These are phyloP conservation scores for Eubucco bourcierii DNA, from an alignment of 2,113 vertebrate genomes.

Conservation along the genomic window DNA sequence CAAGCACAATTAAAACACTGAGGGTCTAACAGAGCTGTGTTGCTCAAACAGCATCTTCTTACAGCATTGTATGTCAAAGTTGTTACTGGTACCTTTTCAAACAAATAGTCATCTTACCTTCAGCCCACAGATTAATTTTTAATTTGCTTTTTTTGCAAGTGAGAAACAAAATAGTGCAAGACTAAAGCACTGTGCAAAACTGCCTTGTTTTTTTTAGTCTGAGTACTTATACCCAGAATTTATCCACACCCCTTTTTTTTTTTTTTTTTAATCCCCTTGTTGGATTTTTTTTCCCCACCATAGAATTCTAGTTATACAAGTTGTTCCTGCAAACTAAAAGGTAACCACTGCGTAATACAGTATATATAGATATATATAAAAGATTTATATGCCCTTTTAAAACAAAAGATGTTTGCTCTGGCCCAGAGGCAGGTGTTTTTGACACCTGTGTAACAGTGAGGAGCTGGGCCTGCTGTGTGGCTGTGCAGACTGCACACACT, in stretches of 20 bases:
- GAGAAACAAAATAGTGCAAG: constrained; percentile 95
- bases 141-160: constrained; percentile 62
- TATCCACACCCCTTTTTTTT: constrained; percentile 66
- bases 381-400: constrained; percentile 71
- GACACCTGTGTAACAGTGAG: background rate
- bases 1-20: constrained; percentile 44
- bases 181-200: constrained; percentile 95
- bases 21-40: constrained; percentile 51
- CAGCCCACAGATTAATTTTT: constrained; percentile 52
- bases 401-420: constrained; percentile 44
- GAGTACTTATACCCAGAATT: constrained; percentile 91
- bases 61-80: constrained; percentile 63
- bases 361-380: background rate
- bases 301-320: constrained; percentile 76
- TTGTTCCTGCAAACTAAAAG: constrained; percentile 77
- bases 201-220: constrained; percentile 96
- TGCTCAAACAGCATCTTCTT: constrained; percentile 73
- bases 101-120: constrained; percentile 65
- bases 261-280: constrained; percentile 70
- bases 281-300: constrained; percentile 70
- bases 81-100: constrained; percentile 69
- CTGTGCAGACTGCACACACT: background rate
- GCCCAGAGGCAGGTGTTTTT: background rate
- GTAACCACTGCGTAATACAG: constrained; percentile 76
- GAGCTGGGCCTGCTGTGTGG: background rate